Base-by-base conservation (phyloP, 1,140 invertebrate species). In the Pseudomyrmex sp. region DNA sequence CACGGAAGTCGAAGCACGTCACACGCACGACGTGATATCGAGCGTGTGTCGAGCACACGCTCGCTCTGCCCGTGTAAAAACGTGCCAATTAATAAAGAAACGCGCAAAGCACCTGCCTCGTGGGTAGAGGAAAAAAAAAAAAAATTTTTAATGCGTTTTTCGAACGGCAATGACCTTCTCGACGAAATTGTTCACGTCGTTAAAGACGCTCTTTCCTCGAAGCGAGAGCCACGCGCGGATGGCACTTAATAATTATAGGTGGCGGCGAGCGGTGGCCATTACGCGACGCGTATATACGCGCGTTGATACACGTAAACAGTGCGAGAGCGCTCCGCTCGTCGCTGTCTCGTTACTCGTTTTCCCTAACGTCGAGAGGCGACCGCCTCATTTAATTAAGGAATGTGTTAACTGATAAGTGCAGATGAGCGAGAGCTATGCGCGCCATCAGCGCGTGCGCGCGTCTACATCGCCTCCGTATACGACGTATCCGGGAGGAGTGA, bases 371-470 rank as follows among this genome's bases (percentile, higher is more conserved):
- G 62, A 65, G 62, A 65, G 48, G 54, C 76, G 76, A 80, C 76
- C 66, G 66, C 56, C 66, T 80, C 66, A 66, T 80, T 80, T 80
- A 80, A 80, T 80, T 70, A 80, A 80, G 76, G 54, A 80, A 80
- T 80, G 76, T 72, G 76, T 80, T 80, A 80, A 80, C 76, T 80
- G 76, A 80, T 80, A 80, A 80, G 76, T 80, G 46, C 76, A 80
- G 66, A 80, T 72, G 66, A 80, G 76, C 44, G 66, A 69, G 54
- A 72, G 44, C 54, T 59, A 59, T 26, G 76, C 54, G 50, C 54
- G 54, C 35, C 35, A 35, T 35, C 18, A 50, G 66, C 76, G 65
- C 66, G 66, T 70, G 76, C 65, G 76, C 76, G 76, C 76, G 66
- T 70, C 76, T 61, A 70, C 35, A 70, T 80, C 15, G 66, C 46